Base-by-base conservation (phyloP, 2,113 vertebrate species). In the Sphaerodactylus townsendi region DNA sequence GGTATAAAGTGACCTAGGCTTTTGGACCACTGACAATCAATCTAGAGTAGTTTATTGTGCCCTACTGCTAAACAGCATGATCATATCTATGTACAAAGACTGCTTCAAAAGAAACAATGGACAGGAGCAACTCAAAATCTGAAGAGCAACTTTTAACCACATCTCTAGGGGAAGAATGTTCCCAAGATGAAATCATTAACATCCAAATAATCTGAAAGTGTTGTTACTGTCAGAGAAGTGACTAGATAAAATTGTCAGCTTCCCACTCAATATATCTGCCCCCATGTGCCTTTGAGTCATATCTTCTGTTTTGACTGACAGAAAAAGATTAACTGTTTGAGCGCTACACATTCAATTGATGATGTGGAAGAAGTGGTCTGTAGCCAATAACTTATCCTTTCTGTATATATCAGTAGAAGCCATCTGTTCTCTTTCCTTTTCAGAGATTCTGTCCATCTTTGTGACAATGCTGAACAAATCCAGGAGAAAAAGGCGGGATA, bases 121-220 rank as follows among this genome's bases (percentile, higher is more conserved):
- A 44, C 48, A 77, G 56, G 28, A 37, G 19, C 1, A n/a, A n/a
- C 44, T 7, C 75, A 75, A 81, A 70, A 81, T 35, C 1, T 48
- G 35, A 77, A 83, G 35, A 85, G 23, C 81, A 83, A 65, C 70
- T 74, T 73, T 53, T 74, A 85, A 72, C 35, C 59, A 73, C 68
- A 62, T n/a, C 75, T 72, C 86, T 69, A 82, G 41, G 48, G 56
- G 65, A 83, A 88, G 48, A 81, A 81, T 76, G 83, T 85, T 86
- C 50, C 72, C 85, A 81, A 77, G 79, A 86, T 86, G 53, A 64
- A 86, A 82, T 86, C 75, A 86, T 86, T 82, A 71, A 62, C 41
- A 74, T 74, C 70, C 77, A 77, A 35, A 80, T 71, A 77, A 59
- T 73, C 74, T 68, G 81, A 50, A 85, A 86, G 50, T 50, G n/a